A percentile compares a stretch with the other conserved stretches of the same genome.
Evolutionary conservation across 2,797 vertebrate genomes (phyloP).

Genomic region (Tapirus indicus): DNA sequence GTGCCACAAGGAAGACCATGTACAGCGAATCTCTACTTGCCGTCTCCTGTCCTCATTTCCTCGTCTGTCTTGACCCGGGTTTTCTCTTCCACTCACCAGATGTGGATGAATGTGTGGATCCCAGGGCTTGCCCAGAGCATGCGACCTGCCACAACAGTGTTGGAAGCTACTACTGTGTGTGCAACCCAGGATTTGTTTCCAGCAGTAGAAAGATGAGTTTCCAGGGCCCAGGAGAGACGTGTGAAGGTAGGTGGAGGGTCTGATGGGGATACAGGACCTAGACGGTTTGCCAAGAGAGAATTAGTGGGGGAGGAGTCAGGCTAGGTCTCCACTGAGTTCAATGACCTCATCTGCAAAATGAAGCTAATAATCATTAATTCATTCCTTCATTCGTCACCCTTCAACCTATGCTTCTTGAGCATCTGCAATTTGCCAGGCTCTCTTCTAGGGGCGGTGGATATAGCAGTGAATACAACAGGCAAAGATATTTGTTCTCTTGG

Average conservation of each 20-base stretch:
- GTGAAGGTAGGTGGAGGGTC: slow-evolving; percentile 1
- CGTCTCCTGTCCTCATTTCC: neutral
- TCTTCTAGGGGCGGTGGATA: neutral
- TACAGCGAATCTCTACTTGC: too few species aligned
- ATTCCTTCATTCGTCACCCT: neutral
- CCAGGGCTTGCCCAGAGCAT: neutral
- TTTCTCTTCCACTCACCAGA: slow-evolving; percentile 1
- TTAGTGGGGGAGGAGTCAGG: too few species aligned
- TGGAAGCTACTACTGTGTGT: slow-evolving; percentile 66
- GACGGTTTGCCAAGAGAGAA: neutral
- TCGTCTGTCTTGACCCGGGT: neutral
- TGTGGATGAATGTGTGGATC: neutral
- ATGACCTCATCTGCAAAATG: neutral
- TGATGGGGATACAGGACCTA: neutral
- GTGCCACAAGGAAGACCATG: too few species aligned
- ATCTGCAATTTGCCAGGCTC: neutral
- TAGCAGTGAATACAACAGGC: neutral
- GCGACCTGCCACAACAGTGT: slow-evolving; percentile 22
- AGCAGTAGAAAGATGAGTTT: neutral
- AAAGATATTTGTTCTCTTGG: neutral
- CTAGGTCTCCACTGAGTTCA: neutral
- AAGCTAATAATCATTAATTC: neutral
- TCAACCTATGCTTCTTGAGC: neutral
- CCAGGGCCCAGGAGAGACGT: neutral
- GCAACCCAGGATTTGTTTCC: neutral